Evolutionary conservation across 2,797 vertebrate genomes (phyloP).

Genomic region (Sternarchorhynchus goeldii): DNA sequence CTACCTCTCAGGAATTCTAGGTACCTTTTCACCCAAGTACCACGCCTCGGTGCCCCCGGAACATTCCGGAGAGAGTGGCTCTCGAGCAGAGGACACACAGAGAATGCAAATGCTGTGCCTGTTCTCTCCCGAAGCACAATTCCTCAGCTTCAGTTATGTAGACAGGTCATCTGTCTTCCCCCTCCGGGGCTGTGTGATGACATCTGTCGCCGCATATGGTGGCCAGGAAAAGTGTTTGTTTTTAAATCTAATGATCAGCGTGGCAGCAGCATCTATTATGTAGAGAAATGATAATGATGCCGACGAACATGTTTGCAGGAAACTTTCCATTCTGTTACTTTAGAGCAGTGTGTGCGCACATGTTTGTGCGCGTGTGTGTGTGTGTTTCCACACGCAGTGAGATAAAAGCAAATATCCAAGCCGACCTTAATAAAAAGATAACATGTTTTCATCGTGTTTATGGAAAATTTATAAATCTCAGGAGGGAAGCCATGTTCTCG

Average conservation of each 20-base stretch:
- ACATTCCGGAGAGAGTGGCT: slow-evolving; percentile 59
- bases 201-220: slow-evolving; percentile 79
- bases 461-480: slow-evolving; percentile 36
- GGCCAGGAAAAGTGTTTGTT: slow-evolving; percentile 65
- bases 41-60: slow-evolving; percentile 47
- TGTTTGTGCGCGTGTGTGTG: background rate
- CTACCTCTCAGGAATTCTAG: slow-evolving; percentile 19
- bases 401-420: slow-evolving; percentile 29
- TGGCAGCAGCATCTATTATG: slow-evolving; percentile 62
- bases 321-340: slow-evolving; percentile 36
- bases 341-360: background rate
- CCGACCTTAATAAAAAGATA: slow-evolving; percentile 28
- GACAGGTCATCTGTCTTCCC: slow-evolving; percentile 78
- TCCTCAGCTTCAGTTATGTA: slow-evolving; percentile 73
- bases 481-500: slow-evolving; percentile 36
- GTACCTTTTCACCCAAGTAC: slow-evolving; percentile 25
- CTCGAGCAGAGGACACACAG: slow-evolving; percentile 56
- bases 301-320: slow-evolving; percentile 50
- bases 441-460: slow-evolving; percentile 24
- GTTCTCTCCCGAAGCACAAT: slow-evolving; percentile 61
- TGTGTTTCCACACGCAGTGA: slow-evolving; percentile 1
- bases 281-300: slow-evolving; percentile 65
- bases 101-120: slow-evolving; percentile 54
- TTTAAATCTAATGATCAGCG: slow-evolving; percentile 72
- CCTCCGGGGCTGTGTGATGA: slow-evolving; percentile 70